Base-by-base conservation (phyloP, 2,797 vertebrate genomes). In the Acanthis flammea region DNA sequence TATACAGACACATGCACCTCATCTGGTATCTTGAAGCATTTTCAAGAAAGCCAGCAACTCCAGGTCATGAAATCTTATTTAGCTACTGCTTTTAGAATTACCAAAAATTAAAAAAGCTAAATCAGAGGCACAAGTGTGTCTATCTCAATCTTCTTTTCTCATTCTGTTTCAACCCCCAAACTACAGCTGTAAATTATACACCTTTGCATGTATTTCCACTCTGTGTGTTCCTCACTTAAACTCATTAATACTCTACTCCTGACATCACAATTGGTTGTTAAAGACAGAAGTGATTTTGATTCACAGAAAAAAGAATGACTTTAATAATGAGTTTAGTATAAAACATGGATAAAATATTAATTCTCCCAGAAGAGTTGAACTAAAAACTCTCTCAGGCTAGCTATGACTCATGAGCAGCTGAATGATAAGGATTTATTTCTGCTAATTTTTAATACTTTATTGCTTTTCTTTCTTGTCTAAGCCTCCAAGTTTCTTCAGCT, bases 261-360 rank as follows among this genome's bases (percentile, higher is more conserved):
- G 79, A 78, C 58, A 92, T 83, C 58, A 88, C 14, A 90, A 70
- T 9, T 90, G 62, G 25, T 50, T 86, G 42, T 35, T 75, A 83
- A 82, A 86, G 63, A 75, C 22, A 66, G 11, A 90, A 93, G 54
- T 53, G 44, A 88, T 86, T 93, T 63, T 57, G 22, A 91, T 50
- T 92, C 66, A 84, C 44, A 71, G 55, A 83, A 71, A 37, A 76
- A 93, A 37, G 37, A 88, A 86, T 78, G 0, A 73, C 54, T 94
- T 91, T 41, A 92, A 2, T 81, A 88, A 93, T 57, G 79, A 94
- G 7, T 92, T 91, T 53, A 78, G 73, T 55, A 79, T 86, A 79
- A 92, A 94, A 88, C 27, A 72, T 41, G 58, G 62, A 93, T 73
- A 90, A 96, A 92, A 94, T 91, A 94, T 86, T 92, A 91, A 90